A percentile compares a stretch with the other conserved stretches of the same genome.
Conservation (phyloP, 2,888 invertebrate genomes). For the Oligia latruncula region DNA sequence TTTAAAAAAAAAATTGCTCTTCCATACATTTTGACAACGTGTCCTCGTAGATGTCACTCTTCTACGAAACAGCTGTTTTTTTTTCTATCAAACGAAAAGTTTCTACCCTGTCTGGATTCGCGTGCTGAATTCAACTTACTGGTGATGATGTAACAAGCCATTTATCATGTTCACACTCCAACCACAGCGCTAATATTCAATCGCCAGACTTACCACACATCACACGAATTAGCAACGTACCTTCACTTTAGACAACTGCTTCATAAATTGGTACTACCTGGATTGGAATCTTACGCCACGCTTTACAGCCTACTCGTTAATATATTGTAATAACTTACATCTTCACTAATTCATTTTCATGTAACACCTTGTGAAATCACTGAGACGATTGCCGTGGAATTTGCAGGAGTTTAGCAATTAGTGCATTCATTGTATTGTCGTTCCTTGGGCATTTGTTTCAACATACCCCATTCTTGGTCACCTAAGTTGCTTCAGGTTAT, state of each 20-base stretch:
- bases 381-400: slow-evolving; percentile 12
- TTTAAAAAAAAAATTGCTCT: neutral
- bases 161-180: neutral
- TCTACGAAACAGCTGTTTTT: neutral
- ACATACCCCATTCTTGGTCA: neutral
- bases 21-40: neutral
- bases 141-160: neutral
- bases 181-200: neutral
- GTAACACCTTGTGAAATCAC: slow-evolving; percentile 35
- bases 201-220: slow-evolving; percentile 10
- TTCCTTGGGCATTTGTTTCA: neutral
- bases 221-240: slow-evolving; percentile 3
- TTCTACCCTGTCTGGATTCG: too few species aligned
- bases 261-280: neutral
- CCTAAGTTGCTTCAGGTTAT: neutral
- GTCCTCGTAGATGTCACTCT: neutral
- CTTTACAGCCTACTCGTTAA: slow-evolving; percentile 21
- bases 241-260: slow-evolving; percentile 29
- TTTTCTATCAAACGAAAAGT: neutral
- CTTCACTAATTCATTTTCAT: slow-evolving; percentile 28
- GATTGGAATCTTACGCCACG: slow-evolving; percentile 27
- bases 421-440: slow-evolving; percentile 33
- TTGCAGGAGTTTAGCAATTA: slow-evolving; percentile 16
- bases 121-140: too few species aligned
- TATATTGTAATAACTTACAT: slow-evolving; percentile 16